Base-by-base conservation (phyloP, 2,113 vertebrate species). In the Elachura formosa region DNA sequence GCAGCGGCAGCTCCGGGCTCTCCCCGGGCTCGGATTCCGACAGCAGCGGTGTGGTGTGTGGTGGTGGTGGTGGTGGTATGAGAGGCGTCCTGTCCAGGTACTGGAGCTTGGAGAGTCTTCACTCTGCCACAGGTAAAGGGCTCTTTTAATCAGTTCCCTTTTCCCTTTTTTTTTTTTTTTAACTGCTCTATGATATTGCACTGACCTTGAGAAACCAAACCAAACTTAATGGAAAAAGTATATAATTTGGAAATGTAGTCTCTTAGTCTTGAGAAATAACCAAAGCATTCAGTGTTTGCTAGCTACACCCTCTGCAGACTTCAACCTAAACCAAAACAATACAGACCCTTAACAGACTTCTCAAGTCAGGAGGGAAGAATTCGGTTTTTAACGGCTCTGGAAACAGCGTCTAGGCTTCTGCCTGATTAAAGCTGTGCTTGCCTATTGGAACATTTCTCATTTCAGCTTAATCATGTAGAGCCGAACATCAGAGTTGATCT, bases 101-200 rank as follows among this genome's bases (percentile, higher is more conserved):
- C 94, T 99, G 99, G 99, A 99, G 99, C 97, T 97, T 99, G 96
- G 99, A 99, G 98, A 99, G 99, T 90, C 98, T 99, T 90, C 99
- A 99, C 96, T 99, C 99, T 69, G 98, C 98, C 97, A 98, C 98
- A 96, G 99, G 99, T 99, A 98, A 98, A 98, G 87, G 76, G 12
- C 28, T 26, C 8, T 6, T 34, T 5, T 5, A n/a, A n/a, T n/a
- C n/a, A n/a, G n/a, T 8, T 15, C 8, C 25, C 13, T 41, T 34
- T 23, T 1, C 5, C 5, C 10, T 16, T 6, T 3, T 3, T 5
- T 31, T 29, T 62, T 22, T 43, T 46, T n/a, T 15, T 28, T 1
- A 41, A 31, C 41, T 68, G 74, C 55, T 58, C 43, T n/a, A 10
- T 96, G 97, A 85, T 95, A 93, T 95, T 97, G 92, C 56, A 61